Evolutionary conservation across 53 echinoderm and acorn worm species (phyloP), one percentile per base, ranked within the genome.

Genomic region (Holothuria scabra): DNA sequence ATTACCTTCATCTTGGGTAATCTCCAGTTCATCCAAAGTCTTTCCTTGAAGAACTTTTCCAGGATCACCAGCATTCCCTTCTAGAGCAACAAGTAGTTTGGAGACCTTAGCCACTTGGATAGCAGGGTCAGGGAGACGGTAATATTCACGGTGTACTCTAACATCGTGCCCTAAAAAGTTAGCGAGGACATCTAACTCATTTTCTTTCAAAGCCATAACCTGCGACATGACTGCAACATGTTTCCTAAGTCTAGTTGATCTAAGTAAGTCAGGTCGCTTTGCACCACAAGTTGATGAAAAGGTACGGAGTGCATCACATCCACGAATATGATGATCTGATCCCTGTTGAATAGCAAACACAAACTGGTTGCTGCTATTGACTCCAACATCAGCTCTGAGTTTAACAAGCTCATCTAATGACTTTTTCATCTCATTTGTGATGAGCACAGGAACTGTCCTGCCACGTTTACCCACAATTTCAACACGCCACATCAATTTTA

Each of bases 61-160:
- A 24, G 86, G 90, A 68, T 90, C 33, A 55, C 84, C 86, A 34
- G 44, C 63, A 28, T 82, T 28, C 16, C 83, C 86, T 67, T 91
- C 88, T 64, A 91, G 22, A 3, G 87, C 87, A 66, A 91, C n/a
- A 38, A 88, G 70, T 44, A 91, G 31, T 57, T 91, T 91, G 18
- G 91, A 79, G n/a, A 91, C 56, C 37, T 91, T 91, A 18, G 91
- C 91, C 24, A 91, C 87, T 57, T 88, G 85, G 14, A 76, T 34
- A 1, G 91, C 80, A 22, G 85, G 66, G 21, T 91, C 85, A 10
- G 85, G 88, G 7, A 88, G 67, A 19, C 88, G 37, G 46, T 91
- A 88, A 44, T 62, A 88, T 64, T 91, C 78, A 5, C 71, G 80
- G 35, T 91, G 87, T 14, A 83, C 79, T 7, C 75, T 58, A 16